Base-by-base conservation (phyloP, 1,140 invertebrate genomes). In the Pentalonia nigronervosa region DNA sequence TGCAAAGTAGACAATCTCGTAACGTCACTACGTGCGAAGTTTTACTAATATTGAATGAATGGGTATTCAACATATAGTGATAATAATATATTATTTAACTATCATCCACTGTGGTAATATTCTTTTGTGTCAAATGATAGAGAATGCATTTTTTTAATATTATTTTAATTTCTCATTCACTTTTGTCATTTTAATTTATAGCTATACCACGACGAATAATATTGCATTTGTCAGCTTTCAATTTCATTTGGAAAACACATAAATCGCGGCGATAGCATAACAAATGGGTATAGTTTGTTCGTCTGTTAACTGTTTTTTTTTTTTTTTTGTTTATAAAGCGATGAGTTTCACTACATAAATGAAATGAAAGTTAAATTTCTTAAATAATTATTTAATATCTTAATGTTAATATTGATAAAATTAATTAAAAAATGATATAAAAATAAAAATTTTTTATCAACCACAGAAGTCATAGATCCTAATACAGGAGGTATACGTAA, bases 171-270 rank as follows among this genome's bases (percentile, higher is more conserved):
- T 90, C 25, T n/a, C 89, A 41, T 90, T 67, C 50, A 53, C 21
- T 56, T 89, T 56, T 89, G 56, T 67, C 9, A 23, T 67, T 90
- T 60, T 45, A 50, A 90, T 90, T 90, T 90, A 90, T 90, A 21
- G 53, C 89, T 34, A 25, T 56, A 60, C 86, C 25, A 23, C 45
- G 23, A 36, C 47, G 90, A 92, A 50, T 48, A 83, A 36, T 92
- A 83, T 34, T 81, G 76, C 90, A 83, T 92, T 92, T 92, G 90
- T 83, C 90, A 92, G 60, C 76, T 83, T 92, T 92, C 90, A 48
- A 91, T 91, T 91, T 67, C 90, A 56, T 83, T 45, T 41, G 67
- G 50, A 76, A 92, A 83, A 92, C 67, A 30, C 67, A 92, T 83
- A 83, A 92, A 92, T 83, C 90, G 60, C 47, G 11, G 47, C 4